Evolutionary conservation across 2,888 invertebrate genomes (phyloP), one percentile per base, ranked within the genome.

Genomic region (Aleiodes alternator): DNA sequence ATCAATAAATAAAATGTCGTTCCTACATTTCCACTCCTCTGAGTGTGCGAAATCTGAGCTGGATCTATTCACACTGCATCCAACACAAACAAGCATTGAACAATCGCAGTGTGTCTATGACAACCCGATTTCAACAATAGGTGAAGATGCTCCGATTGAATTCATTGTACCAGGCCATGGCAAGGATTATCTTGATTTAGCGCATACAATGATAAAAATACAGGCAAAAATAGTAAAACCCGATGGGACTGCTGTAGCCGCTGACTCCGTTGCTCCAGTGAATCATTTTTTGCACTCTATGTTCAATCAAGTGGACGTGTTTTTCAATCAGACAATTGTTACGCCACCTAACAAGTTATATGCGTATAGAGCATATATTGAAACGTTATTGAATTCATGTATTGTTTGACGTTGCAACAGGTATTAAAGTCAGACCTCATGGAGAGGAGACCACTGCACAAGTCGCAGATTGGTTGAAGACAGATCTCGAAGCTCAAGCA

Each of bases 401-500:
- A 12, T 11, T 82, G 12, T 81, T 77, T 69, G 56, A 72, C 55
- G 73, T 80, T n/a, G 81, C 81, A 56, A 79, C 77, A 16, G 82
- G 81, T 7, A 53, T 71, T 12, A 53, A 73, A 55, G 48, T 31
- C 14, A 82, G 73, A 75, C 82, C 80, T 12, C 57, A 56, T 38
- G 38, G 16, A 2, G 16, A 56, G 14, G 56, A 38, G 38, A 3
- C 38, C 4, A 9, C 66, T 12, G 76, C 74, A 82, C 82, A 34
- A 77, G 12, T 78, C 79, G 31, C 77, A 82, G n/a, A n/a, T n/a
- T n/a, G n/a, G n/a, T n/a, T n/a, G n/a, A n/a, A n/a, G n/a, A n/a
- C n/a, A 57, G 83, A 84, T 69, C 34, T 84, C 11, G 82, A 83
- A 59, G 81, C 84, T 12, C 80, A 84, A 78, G 79, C 80, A 1